Conservation (phyloP, 1,140 invertebrate species). For the Protaetia brevitarsis region DNA sequence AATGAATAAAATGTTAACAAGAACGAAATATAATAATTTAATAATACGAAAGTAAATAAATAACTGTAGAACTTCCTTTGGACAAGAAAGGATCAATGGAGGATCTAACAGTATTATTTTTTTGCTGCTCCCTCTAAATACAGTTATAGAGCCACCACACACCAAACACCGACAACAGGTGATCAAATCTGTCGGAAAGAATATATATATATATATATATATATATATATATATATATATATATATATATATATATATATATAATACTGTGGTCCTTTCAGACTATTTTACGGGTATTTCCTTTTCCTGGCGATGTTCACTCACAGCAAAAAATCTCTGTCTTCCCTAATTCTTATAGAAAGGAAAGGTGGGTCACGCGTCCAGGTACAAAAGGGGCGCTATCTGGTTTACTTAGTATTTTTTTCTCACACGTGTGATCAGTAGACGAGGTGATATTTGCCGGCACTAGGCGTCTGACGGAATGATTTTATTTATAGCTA, state of each 20-base stretch:
- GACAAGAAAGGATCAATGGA: no score
- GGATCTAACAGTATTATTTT: not conserved
- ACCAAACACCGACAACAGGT: not conserved
- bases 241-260: conserved; percentile 23
- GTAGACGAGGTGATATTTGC: no score
- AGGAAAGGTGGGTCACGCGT: no score
- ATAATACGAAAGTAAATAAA: not conserved
- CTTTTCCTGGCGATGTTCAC: no score
- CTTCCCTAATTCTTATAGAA: no score
- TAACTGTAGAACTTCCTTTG: not conserved
- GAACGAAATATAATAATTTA: not conserved
- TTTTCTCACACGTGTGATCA: no score
- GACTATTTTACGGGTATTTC: not conserved
- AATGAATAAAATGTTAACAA: not conserved
- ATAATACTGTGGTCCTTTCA: not conserved
- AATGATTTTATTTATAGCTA: no score
- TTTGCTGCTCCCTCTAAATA: not conserved
- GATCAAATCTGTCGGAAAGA: not conserved
- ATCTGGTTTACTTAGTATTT: no score
- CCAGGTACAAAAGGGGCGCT: no score
- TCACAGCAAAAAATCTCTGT: no score
- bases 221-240: conserved; percentile 24
- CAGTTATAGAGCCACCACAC: not conserved
- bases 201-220: not conserved
- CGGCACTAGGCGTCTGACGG: no score